These are phyloP conservation scores for Lycocerus yunnanus DNA, from an alignment of 2,888 invertebrate genomes.

Conservation along the genomic window DNA sequence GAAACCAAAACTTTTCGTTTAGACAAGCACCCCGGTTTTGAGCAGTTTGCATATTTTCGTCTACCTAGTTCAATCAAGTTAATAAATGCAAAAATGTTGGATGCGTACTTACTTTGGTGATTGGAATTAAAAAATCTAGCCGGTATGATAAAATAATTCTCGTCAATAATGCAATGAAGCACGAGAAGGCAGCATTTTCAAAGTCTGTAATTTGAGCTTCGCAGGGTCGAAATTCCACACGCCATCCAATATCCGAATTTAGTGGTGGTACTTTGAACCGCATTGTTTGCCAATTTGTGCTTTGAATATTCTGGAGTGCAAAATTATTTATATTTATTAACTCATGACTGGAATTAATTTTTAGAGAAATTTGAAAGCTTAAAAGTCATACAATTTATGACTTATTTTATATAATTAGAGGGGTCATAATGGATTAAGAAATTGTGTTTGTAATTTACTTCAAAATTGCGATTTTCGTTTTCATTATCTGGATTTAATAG, in stretches of 20 bases:
- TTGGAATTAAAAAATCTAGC: slow-evolving; percentile 96
- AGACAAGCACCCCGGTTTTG: slow-evolving; percentile 88
- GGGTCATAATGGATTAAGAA: background rate
- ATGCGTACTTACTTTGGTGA: slow-evolving; percentile 71
- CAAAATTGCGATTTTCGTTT: slow-evolving; percentile 97
- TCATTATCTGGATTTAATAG: slow-evolving; percentile 92
- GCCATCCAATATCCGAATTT: slow-evolving; percentile 96
- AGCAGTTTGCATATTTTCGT: slow-evolving; percentile 96
- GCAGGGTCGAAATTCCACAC: slow-evolving; percentile 99
- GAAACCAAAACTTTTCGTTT: slow-evolving; percentile 91
- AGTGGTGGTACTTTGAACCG: slow-evolving; percentile 98
- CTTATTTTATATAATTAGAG: no score
- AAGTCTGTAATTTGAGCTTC: slow-evolving; percentile 98
- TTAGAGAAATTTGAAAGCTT: slow-evolving; percentile 2
- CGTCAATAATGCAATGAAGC: slow-evolving; percentile 95
- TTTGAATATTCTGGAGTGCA: slow-evolving; percentile 85
- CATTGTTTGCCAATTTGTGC: slow-evolving; percentile 99
- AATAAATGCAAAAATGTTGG: background rate
- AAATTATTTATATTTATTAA: background rate
- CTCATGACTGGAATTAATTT: no score
- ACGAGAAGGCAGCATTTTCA: slow-evolving; percentile 98
- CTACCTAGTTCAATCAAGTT: slow-evolving; percentile 62
- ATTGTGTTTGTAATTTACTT: slow-evolving; percentile 62
- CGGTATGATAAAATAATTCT: slow-evolving; percentile 95
- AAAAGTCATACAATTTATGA: no score